Evolutionary conservation across 2,113 vertebrate species (phyloP).

Genomic region (Pelobates fuscus): DNA sequence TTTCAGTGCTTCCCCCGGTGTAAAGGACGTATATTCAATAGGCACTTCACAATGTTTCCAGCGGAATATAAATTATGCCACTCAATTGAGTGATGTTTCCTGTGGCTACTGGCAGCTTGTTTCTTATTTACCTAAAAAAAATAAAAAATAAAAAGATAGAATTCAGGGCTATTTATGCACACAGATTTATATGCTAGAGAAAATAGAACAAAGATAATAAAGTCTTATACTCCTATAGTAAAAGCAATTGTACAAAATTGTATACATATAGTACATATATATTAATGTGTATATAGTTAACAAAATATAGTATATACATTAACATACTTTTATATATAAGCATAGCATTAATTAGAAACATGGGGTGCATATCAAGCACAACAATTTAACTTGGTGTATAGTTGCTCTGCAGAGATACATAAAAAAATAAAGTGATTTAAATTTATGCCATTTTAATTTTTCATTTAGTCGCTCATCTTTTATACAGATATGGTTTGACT

Average conservation of each 20-base stretch:
- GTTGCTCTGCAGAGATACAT: too few species aligned
- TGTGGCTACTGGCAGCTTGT: neutral
- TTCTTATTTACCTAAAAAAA: neutral
- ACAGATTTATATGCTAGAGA: neutral
- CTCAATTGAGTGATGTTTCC: slow-evolving; percentile 43
- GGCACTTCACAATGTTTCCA: slow-evolving; percentile 34
- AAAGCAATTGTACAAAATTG: neutral
- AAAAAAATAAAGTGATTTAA: too few species aligned
- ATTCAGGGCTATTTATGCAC: neutral
- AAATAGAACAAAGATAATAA: neutral
- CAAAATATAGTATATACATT: too few species aligned
- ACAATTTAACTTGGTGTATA: too few species aligned
- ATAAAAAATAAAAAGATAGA: too few species aligned
- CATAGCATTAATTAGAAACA: too few species aligned
- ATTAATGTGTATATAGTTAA: neutral
- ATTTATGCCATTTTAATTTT: too few species aligned
- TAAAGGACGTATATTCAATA: slow-evolving; percentile 28
- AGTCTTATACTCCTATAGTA: neutral
- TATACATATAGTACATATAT: neutral
- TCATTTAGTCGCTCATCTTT: too few species aligned
- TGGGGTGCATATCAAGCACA: too few species aligned
- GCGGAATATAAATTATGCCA: slow-evolving; percentile 35
- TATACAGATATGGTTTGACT: too few species aligned
- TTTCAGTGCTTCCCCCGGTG: neutral
- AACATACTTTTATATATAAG: too few species aligned